A percentile compares a stretch with the other conserved stretches of the same genome.
Evolutionary conservation across 2,113 vertebrate species (phyloP).

Genomic region (Calidris pygmaea): DNA sequence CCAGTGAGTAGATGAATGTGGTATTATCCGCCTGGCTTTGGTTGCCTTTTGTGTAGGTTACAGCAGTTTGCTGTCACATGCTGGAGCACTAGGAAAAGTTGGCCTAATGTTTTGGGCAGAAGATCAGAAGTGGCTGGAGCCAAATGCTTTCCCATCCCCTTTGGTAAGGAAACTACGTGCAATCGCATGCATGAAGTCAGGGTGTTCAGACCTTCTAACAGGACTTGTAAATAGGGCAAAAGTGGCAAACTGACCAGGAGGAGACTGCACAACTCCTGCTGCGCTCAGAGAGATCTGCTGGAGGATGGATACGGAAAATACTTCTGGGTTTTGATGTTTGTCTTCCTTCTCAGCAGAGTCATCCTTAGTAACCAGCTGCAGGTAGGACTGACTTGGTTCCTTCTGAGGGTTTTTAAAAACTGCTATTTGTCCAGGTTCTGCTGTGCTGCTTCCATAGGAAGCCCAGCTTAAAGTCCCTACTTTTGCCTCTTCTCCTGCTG

Average conservation of each 20-base stretch:
- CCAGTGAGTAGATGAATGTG: constrained; percentile 34
- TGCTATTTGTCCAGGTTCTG: neutral
- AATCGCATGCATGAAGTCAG: neutral
- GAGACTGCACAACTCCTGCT: neutral
- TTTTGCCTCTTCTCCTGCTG: neutral
- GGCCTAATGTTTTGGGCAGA: constrained; percentile 19
- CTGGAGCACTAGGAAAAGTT: constrained; percentile 25
- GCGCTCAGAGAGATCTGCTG: neutral
- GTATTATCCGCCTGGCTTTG: constrained; percentile 11
- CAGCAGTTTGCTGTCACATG: constrained; percentile 48
- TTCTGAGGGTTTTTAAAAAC: neutral
- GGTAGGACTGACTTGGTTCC: constrained; percentile 34
- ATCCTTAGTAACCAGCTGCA: constrained; percentile 31
- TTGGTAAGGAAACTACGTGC: neutral
- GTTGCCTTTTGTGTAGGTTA: constrained; percentile 17
- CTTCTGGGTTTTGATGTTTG: neutral
- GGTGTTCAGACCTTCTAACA: neutral
- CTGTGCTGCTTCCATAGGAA: neutral
- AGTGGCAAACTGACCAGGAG: neutral
- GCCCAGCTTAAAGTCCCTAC: neutral
- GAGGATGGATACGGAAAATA: neutral
- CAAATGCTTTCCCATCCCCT: constrained; percentile 4
- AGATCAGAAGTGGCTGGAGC: neutral
- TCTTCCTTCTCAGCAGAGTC: constrained; percentile 3
- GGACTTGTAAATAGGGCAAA: neutral